Percentiles rank a stretch among this genome's conserved stretches.
These are phyloP conservation scores for Pseudochirops cupreus DNA, from an alignment of 2,797 vertebrate genomes.

Conservation along the genomic window DNA sequence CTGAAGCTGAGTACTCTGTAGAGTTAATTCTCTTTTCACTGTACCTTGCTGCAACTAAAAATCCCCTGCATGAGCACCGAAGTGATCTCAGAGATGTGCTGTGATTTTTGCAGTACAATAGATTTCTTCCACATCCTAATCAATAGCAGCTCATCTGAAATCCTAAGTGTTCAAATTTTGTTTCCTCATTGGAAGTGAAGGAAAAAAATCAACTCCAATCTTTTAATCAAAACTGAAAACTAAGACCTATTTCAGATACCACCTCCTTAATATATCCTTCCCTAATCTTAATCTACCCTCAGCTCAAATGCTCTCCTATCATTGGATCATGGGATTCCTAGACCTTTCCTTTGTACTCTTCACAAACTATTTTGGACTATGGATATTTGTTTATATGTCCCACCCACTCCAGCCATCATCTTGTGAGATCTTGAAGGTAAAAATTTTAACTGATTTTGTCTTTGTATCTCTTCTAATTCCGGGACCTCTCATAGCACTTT, in stretches of 20 bases:
- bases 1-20: background rate
- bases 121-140: constrained; percentile 10
- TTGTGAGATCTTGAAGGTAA: background rate
- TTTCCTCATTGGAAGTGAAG: constrained; percentile 16
- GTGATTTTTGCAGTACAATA: background rate
- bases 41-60: background rate
- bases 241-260: background rate
- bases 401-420: background rate
- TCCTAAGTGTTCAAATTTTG: constrained; percentile 3
- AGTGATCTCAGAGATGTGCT: background rate
- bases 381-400: background rate
- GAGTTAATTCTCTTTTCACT: background rate
- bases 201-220: background rate
- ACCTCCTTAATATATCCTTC: background rate
- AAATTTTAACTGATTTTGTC: background rate
- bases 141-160: background rate
- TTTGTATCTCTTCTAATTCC: background rate
- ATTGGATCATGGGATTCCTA: background rate
- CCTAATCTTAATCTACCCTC: background rate
- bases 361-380: background rate
- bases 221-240: constrained; percentile 32
- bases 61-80: background rate
- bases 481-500: background rate
- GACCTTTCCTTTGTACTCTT: background rate
- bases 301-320: background rate